These are phyloP conservation scores for Leptonema lineaticorne DNA, from an alignment of 1,140 invertebrate genomes.

Conservation along the genomic window DNA sequence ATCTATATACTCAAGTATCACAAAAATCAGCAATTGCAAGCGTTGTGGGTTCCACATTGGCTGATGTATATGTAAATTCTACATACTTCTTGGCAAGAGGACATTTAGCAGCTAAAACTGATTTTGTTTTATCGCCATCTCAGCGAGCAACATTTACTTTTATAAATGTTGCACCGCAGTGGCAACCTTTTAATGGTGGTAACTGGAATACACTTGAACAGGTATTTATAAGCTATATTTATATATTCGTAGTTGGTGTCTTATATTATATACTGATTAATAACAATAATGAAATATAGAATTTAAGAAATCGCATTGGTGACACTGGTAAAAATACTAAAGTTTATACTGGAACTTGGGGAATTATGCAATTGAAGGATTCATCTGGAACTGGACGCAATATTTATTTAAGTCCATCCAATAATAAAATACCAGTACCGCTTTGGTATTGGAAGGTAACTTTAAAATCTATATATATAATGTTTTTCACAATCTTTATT, in stretches of 20 bases:
- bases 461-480: not conserved
- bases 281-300: constrained; percentile 42
- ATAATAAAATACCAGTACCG: constrained; percentile 49
- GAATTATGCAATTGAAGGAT: constrained; percentile 48
- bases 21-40: constrained; percentile 43
- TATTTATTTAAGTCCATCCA: constrained; percentile 45
- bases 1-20: constrained; percentile 23
- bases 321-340: constrained; percentile 46
- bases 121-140: constrained; percentile 63
- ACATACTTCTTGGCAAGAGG: constrained; percentile 59
- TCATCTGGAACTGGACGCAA: constrained; percentile 43
- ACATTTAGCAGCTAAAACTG: constrained; percentile 68
- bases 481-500: constrained; percentile 12
- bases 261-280: not conserved
- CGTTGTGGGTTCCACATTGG: constrained; percentile 45
- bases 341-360: constrained; percentile 52
- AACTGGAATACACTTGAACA: constrained; percentile 62
- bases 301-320: constrained; percentile 48
- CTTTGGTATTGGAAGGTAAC: constrained; percentile 52
- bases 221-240: constrained; percentile 38
- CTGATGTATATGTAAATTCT: constrained; percentile 47
- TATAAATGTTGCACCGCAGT: constrained; percentile 65
- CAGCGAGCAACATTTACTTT: constrained; percentile 68
- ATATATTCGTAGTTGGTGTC: not conserved
- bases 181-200: constrained; percentile 65